phyloP scores from a whole-genome alignment of 53 echinoderm and acorn worm genomes.

The Astropecten irregularis region DNA sequence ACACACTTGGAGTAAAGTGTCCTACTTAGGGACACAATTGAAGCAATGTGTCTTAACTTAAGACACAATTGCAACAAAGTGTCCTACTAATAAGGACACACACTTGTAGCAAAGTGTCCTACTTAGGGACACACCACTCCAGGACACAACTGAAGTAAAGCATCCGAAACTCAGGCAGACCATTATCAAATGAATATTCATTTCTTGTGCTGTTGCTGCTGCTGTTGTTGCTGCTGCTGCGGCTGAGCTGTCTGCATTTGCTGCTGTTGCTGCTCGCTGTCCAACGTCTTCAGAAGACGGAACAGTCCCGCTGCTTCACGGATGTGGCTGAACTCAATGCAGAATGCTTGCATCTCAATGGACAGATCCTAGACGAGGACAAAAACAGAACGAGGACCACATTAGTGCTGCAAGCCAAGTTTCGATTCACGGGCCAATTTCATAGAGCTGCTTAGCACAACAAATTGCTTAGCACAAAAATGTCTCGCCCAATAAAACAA shows the following conservation, averaged over 20 bases:
- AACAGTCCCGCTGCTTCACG: constrained; percentile 93
- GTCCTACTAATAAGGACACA: not conserved
- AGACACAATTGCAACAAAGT: no score
- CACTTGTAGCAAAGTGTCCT: not conserved
- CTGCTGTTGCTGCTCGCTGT: constrained; percentile 92
- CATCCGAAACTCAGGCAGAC: not conserved
- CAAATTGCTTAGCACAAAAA: no score
- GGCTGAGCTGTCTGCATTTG: constrained; percentile 35
- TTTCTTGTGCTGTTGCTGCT: not conserved
- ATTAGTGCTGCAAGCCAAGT: no score
- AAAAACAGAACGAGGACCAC: not conserved
- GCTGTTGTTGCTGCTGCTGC: not conserved
- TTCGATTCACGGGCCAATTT: no score
- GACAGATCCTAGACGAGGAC: constrained; percentile 73
- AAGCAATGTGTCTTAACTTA: no score
- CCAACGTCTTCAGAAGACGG: constrained; percentile 85
- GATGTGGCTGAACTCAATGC: constrained; percentile 98
- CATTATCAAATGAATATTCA: not conserved
- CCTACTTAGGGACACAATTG: no score
- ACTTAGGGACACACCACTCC: not conserved
- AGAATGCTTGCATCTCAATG: constrained; percentile 99
- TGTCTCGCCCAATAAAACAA: no score
- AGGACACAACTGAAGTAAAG: not conserved
- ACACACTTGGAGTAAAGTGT: no score
- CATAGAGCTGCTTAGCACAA: no score